A percentile compares a stretch with the other conserved stretches of the same genome.
These are phyloP conservation scores for Leptinotarsa peninsularis DNA, from an alignment of 2,888 invertebrate species.

Conservation along the genomic window DNA sequence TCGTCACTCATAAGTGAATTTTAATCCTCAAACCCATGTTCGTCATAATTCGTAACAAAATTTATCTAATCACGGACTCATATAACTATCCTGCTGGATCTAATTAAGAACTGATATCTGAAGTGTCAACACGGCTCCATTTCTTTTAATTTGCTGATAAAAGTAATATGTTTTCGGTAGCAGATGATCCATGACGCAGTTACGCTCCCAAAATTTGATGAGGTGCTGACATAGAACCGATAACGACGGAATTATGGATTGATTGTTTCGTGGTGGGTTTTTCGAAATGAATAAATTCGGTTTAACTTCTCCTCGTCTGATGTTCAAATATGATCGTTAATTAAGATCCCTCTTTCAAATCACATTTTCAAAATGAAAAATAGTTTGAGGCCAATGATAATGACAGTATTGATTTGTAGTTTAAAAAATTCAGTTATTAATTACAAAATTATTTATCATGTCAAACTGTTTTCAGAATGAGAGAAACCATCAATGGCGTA, in stretches of 20 bases:
- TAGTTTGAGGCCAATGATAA: too few species aligned
- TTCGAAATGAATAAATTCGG: background rate
- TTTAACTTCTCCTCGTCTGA: background rate
- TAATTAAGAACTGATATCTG: constrained; percentile 14
- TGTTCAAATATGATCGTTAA: too few species aligned
- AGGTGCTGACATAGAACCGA: background rate
- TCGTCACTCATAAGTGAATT: background rate
- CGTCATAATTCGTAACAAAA: background rate
- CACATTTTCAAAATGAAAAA: too few species aligned
- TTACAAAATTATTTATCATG: too few species aligned
- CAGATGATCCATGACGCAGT: constrained; percentile 6
- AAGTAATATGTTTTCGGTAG: constrained; percentile 14
- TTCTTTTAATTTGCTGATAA: constrained; percentile 11
- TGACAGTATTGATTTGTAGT: too few species aligned
- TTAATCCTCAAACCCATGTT: constrained; percentile 4
- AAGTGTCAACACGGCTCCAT: constrained; percentile 11
- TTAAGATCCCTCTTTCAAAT: too few species aligned
- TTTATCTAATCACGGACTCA: constrained; percentile 8
- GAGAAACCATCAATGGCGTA: too few species aligned
- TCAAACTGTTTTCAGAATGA: too few species aligned
- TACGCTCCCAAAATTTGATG: constrained; percentile 1
- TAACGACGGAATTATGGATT: background rate
- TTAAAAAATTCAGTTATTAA: too few species aligned
- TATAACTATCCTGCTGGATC: constrained; percentile 7
- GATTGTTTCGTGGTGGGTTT: background rate